Evolutionary conservation across 2,797 vertebrate genomes (phyloP).

Genomic region (Gorsachius magnificus): DNA sequence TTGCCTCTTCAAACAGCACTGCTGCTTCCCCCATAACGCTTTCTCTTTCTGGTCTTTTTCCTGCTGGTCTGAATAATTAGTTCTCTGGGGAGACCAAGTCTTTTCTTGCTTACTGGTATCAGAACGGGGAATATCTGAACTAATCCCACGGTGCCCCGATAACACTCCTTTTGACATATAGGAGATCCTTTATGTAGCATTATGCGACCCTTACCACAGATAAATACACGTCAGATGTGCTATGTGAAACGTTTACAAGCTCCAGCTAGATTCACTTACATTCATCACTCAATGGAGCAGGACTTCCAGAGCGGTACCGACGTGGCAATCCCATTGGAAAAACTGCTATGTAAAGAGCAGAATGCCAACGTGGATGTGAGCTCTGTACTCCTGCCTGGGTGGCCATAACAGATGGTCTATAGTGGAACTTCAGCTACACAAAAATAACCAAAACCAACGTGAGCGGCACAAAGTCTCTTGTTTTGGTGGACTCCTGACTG

Average conservation of each 20-base stretch:
- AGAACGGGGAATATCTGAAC: background rate
- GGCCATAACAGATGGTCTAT: conserved; percentile 17
- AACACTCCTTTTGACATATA: background rate
- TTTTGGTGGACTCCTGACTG: background rate
- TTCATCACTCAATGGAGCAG: background rate
- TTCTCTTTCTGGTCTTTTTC: conserved; percentile 45
- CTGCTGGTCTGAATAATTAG: conserved; percentile 59
- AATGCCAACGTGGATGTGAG: background rate
- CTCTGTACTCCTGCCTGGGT: background rate
- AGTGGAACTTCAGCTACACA: conserved; percentile 19
- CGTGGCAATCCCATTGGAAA: background rate
- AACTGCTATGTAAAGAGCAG: background rate
- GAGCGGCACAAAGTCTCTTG: background rate
- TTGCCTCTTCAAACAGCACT: conserved; percentile 34
- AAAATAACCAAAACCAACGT: background rate
- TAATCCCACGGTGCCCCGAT: conserved; percentile 13
- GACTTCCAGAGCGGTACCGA: background rate
- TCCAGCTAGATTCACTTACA: background rate
- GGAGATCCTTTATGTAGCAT: conserved; percentile 22
- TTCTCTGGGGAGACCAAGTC: conserved; percentile 49
- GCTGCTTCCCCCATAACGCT: background rate
- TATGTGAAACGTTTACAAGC: background rate
- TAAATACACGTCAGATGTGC: background rate
- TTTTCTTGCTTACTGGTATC: conserved; percentile 41
- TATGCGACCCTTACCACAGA: background rate